Conservation (phyloP, 2,888 invertebrate genomes). For the Ichneumon xanthorius region DNA sequence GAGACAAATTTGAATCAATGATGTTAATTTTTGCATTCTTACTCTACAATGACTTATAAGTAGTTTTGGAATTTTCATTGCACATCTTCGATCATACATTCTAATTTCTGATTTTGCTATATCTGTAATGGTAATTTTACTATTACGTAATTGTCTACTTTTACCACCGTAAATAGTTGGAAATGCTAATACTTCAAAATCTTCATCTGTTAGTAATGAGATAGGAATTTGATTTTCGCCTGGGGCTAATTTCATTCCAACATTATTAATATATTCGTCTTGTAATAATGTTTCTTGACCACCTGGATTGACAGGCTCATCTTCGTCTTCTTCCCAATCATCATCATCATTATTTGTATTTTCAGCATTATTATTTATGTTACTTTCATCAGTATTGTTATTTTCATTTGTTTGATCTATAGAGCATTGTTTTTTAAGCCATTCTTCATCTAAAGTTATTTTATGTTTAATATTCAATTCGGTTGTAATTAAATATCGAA, state of each 20-base stretch:
- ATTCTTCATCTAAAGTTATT: slow-evolving; percentile 54
- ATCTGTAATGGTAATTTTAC: slow-evolving; percentile 47
- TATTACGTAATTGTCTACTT: slow-evolving; percentile 38
- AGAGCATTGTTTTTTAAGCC: slow-evolving; percentile 16
- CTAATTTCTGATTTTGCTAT: slow-evolving; percentile 66
- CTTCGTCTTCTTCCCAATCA: slow-evolving; percentile 57
- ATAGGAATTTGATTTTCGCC: slow-evolving; percentile 61
- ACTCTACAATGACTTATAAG: slow-evolving; percentile 50
- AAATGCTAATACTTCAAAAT: slow-evolving; percentile 52
- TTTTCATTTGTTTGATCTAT: slow-evolving; percentile 11
- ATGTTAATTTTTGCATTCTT: slow-evolving; percentile 55
- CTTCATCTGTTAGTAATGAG: slow-evolving; percentile 48
- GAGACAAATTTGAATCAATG: slow-evolving; percentile 55
- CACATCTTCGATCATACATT: slow-evolving; percentile 59
- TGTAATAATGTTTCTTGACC: slow-evolving; percentile 42
- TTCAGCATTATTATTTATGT: slow-evolving; percentile 1
- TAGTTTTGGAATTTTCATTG: slow-evolving; percentile 40
- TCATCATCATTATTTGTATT: not conserved
- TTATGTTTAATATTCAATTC: slow-evolving; percentile 52
- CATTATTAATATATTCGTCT: slow-evolving; percentile 27
- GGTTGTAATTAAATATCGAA: slow-evolving; percentile 48
- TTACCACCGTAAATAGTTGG: slow-evolving; percentile 56
- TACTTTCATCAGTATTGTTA: not conserved
- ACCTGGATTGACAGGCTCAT: slow-evolving; percentile 48
- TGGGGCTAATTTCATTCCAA: slow-evolving; percentile 55